Conservation (phyloP, 2,888 invertebrate species). For the Oscheius sp. region DNA sequence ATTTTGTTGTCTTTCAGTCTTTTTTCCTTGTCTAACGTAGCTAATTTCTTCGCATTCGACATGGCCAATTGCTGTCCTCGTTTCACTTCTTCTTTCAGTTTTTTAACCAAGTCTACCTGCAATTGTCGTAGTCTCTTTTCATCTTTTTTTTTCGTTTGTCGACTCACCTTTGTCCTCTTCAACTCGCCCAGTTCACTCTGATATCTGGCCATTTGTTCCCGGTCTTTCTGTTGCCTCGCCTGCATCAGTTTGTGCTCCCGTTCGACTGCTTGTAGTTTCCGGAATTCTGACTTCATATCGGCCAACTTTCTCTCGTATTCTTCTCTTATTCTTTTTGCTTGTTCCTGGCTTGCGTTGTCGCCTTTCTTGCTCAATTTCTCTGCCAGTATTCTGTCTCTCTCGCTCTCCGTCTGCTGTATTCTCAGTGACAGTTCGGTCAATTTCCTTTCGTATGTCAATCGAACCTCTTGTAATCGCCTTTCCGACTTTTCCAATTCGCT, state of each 20-base stretch:
- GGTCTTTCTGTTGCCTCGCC: slow-evolving; percentile 52
- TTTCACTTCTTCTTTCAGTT: slow-evolving; percentile 90
- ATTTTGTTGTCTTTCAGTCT: slow-evolving; percentile 83
- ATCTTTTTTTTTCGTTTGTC: slow-evolving; percentile 91
- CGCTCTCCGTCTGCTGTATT: slow-evolving; percentile 61
- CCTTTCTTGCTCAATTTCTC: slow-evolving; percentile 41
- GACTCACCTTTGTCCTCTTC: slow-evolving; percentile 83
- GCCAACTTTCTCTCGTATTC: slow-evolving; percentile 89
- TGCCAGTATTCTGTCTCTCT: slow-evolving; percentile 61
- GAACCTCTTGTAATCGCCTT: slow-evolving; percentile 82
- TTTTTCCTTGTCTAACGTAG: slow-evolving; percentile 89
- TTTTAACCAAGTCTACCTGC: slow-evolving; percentile 83
- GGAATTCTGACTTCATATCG: slow-evolving; percentile 87
- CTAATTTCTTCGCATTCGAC: slow-evolving; percentile 80
- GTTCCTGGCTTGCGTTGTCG: slow-evolving; percentile 45
- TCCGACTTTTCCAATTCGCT: slow-evolving; percentile 92
- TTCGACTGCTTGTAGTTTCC: slow-evolving; percentile 86
- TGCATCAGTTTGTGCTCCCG: slow-evolving; percentile 88
- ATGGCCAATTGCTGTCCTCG: slow-evolving; percentile 85
- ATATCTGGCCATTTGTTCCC: slow-evolving; percentile 46
- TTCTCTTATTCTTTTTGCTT: slow-evolving; percentile 78
- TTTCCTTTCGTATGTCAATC: slow-evolving; percentile 60
- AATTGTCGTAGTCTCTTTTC: slow-evolving; percentile 78
- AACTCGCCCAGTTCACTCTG: slow-evolving; percentile 78
- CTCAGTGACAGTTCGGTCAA: slow-evolving; percentile 56